Base-by-base conservation (phyloP, 2,888 invertebrate genomes). In the Drosophila meridiana region DNA sequence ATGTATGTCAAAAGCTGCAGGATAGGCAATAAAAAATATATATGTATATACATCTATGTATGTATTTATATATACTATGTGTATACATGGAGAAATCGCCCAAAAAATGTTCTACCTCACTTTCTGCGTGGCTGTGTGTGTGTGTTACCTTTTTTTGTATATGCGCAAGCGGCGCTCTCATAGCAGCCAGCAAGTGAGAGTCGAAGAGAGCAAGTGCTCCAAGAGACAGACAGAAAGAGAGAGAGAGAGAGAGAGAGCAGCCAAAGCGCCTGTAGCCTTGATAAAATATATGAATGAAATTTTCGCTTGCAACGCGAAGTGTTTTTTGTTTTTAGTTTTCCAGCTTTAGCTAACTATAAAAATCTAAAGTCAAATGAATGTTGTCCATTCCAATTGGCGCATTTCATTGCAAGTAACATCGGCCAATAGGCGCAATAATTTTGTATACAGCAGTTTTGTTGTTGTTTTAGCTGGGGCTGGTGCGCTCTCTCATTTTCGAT, bases 61-160 rank as follows among this genome's bases (percentile, higher is more conserved):
- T 74, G 47, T 74, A 69, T 65, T 66, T 72, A 71, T 67, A 75
- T 73, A 73, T 72, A 67, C 55, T 59, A 61, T 67, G 62, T 69
- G 76, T 75, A 80, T 76, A 66, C 73, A 78, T 87, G 76, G 87
- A 83, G 76, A 88, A 91, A 87, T 91, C 91, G 90, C 91, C 91
- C 84, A 91, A 91, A 90, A 85, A 89, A 77, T 67, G 78, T 78
- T 78, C 78, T 78, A 76, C 72, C 77, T 78, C 65, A 80, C 85
- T 76, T 82, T 87, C 68, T 67, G 69, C 65, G 70, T 38, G 53
- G n/a, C 50, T 59, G 61, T 60, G 59, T 69, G 56, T 68, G 58
- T 76, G 55, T 75, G 80, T 63, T 81, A 81, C 68, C 69, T 81
- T 81, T 80, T 79, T 81, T 81, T 78, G 68, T 82, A 65, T 79